Conservation (phyloP, 2,888 invertebrate genomes). For the Eupelmus urozonus region DNA sequence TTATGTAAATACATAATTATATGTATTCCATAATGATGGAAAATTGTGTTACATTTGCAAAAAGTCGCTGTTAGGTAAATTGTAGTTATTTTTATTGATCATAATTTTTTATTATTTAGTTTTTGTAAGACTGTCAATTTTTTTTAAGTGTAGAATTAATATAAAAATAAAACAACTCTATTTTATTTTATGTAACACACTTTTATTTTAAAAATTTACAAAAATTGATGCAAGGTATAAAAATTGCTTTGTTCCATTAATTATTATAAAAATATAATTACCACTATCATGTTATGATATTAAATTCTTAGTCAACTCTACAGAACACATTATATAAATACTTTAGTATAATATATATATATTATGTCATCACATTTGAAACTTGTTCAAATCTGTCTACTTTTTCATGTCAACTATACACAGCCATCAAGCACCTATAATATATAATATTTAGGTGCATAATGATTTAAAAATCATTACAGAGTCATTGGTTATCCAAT, state of each 20-base stretch:
- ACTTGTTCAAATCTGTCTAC: not conserved
- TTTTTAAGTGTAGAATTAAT: too few species aligned
- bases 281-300: not conserved
- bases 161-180: too few species aligned
- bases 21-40: too few species aligned
- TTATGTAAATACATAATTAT: too few species aligned
- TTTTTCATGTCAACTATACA: conserved; percentile 21
- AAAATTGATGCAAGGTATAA: not conserved
- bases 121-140: too few species aligned
- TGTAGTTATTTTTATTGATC: too few species aligned
- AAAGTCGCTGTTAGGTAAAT: too few species aligned
- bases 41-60: too few species aligned
- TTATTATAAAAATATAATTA: not conserved
- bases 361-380: not conserved
- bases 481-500: not conserved
- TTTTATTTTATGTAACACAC: not conserved
- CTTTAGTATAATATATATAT: not conserved
- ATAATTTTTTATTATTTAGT: too few species aligned
- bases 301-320: not conserved
- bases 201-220: not conserved
- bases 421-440: conserved; percentile 15
- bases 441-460: not conserved
- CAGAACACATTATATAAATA: not conserved
- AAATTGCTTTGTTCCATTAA: not conserved
- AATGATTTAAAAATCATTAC: conserved; percentile 11